phyloP scores from a whole-genome alignment of 2,797 vertebrate species.

The Chelon labrosus region DNA sequence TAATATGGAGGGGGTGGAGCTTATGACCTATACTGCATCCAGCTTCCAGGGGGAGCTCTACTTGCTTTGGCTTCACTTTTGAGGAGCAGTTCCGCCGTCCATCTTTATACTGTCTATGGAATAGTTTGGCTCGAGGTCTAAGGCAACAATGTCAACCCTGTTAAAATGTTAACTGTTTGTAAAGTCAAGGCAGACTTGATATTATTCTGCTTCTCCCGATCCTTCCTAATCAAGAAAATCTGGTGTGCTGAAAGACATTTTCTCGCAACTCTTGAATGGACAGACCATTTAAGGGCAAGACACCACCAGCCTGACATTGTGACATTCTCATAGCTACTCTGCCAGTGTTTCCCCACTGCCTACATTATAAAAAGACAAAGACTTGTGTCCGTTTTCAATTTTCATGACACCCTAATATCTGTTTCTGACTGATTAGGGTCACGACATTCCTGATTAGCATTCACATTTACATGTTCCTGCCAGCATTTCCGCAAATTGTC shows the following conservation, averaged over 20 bases:
- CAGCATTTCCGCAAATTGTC: conserved; percentile 72
- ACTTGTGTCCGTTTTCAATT: conserved; percentile 46
- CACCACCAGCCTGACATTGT: conserved; percentile 1
- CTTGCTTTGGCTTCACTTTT: no score
- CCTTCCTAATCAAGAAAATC: not conserved
- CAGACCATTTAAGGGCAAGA: conserved; percentile 9
- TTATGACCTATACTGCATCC: no score
- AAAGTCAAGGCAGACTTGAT: conserved; percentile 1
- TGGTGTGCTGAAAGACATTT: not conserved
- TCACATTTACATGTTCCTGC: conserved; percentile 62
- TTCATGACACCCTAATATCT: conserved; percentile 61
- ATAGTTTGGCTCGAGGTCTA: no score
- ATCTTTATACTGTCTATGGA: no score
- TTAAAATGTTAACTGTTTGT: no score
- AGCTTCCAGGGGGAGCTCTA: no score
- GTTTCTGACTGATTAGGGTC: conserved; percentile 70
- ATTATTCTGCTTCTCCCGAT: not conserved
- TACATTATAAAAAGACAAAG: conserved; percentile 38
- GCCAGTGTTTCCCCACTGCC: conserved; percentile 11
- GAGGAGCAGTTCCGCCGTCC: no score
- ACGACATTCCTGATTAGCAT: conserved; percentile 65
- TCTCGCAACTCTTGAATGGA: conserved; percentile 9
- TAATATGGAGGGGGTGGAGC: no score
- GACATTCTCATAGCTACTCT: conserved; percentile 27
- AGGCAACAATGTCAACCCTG: no score